Evolutionary conservation across 1,140 invertebrate genomes (phyloP).

Genomic region (Drosophila trapezifrons): DNA sequence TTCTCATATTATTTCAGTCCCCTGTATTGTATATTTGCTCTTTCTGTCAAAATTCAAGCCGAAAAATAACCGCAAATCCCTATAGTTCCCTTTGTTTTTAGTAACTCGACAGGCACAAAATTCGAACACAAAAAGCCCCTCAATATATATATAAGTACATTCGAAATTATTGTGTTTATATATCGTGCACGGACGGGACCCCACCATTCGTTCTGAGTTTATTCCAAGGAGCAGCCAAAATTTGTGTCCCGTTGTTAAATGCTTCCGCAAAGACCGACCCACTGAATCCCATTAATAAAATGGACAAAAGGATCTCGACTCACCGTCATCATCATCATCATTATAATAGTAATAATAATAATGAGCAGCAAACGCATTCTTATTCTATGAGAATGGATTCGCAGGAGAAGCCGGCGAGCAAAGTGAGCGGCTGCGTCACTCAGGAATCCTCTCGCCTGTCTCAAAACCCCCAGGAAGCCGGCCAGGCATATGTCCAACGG

Average conservation of each 20-base stretch:
- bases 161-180: constrained; percentile 75
- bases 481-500: neutral
- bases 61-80: constrained; percentile 33
- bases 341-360: neutral
- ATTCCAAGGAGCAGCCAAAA: neutral
- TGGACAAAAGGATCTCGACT: constrained; percentile 57
- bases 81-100: constrained; percentile 51
- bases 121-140: constrained; percentile 56
- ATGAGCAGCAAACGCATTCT: constrained; percentile 2
- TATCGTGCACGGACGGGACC: constrained; percentile 23
- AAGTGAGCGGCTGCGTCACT: neutral
- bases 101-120: constrained; percentile 67
- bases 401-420: neutral
- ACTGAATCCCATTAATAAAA: constrained; percentile 48
- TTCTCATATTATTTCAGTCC: too few species aligned
- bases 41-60: constrained; percentile 49
- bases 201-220: neutral
- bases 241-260: constrained; percentile 7
- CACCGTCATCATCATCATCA: constrained; percentile 43
- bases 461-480: neutral
- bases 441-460: neutral
- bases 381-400: neutral
- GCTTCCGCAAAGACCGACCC: neutral
- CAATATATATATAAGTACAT: constrained; percentile 20
- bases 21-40: constrained; percentile 10